Evolutionary conservation across 2,113 vertebrate genomes (phyloP), one percentile per base, ranked within the genome.

Genomic region (Promerops cafer): DNA sequence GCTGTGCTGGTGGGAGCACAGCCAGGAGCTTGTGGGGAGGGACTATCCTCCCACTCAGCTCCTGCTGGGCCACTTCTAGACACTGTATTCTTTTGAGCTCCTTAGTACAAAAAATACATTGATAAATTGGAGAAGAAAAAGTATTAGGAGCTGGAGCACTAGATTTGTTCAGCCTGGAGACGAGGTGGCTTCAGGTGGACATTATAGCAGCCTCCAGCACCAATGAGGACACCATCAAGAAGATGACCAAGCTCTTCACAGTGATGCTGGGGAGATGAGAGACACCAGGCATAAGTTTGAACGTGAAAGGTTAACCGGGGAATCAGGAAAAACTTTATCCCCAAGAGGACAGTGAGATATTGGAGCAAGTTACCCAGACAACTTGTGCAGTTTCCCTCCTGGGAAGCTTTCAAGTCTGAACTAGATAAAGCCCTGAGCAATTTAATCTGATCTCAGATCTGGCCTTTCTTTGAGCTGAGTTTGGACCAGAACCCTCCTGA

Each of bases 241-340:
- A 66, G 28, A 59, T 35, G 35, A 39, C 8, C 26, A 79, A 65
- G 10, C 8, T 87, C 39, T 75, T 77, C 22, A 15, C 16, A 45
- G 42, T 49, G 31, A 57, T n/a, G 13, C 4, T 49, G 22, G 6
- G 14, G 44, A 21, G 23, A 49, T 71, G 37, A 60, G 40, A 74
- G 20, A 56, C 22, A 49, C 5, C 0, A 0, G 11, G 16, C 24
- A 24, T 16, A 72, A 72, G 31, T 7, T n/a, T 61, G 33, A 64
- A 75, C 10, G 31, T 0, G 0, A 49, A 81, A 72, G 1, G 9
- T 81, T 84, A 50, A 83, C 24, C 1, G 18, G 9, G 6, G 3
- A 31, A 31, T 61, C n/a, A 69, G 39, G 7, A 31, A 68, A 76
- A 54, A 3, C 39, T 69, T 61, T 47, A 57, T 24, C 9, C 10